Evolutionary conservation across 2,113 vertebrate genomes (phyloP).

Genomic region (Pardalotus punctatus): DNA sequence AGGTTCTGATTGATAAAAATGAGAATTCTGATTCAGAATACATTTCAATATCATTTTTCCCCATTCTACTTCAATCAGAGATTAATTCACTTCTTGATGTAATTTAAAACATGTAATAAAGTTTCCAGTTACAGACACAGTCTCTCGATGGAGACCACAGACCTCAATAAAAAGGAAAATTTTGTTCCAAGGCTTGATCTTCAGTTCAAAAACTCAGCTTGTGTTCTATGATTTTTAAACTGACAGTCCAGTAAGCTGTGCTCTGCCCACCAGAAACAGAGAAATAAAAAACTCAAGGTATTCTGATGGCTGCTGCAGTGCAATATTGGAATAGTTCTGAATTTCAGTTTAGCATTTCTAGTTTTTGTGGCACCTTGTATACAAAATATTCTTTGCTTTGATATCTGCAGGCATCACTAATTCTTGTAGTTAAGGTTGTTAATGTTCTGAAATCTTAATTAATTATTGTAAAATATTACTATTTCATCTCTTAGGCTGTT

Average conservation of each 20-base stretch:
- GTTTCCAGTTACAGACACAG: not conserved
- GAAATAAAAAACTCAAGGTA: not conserved
- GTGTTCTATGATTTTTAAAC: not conserved
- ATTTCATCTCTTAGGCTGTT: slow-evolving; percentile 77
- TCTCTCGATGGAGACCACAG: not conserved
- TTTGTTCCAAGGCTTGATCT: not conserved
- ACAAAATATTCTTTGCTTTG: not conserved
- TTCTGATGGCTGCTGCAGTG: not conserved
- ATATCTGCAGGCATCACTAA: not conserved
- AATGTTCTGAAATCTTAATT: not conserved
- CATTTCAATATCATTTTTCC: not conserved
- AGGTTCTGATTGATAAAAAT: not conserved
- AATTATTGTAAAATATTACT: not conserved
- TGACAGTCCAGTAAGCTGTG: not conserved
- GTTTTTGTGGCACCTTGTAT: not conserved
- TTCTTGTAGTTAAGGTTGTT: not conserved
- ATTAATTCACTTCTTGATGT: not conserved
- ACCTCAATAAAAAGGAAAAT: not conserved
- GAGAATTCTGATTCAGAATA: not conserved
- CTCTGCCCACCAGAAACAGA: not conserved
- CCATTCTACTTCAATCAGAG: not conserved
- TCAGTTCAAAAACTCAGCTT: not conserved
- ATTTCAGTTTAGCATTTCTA: not conserved
- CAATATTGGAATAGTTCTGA: not conserved
- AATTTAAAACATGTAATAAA: not conserved